Base-by-base conservation (phyloP, 2,888 invertebrate species). In the Dryobotodes eremita region DNA sequence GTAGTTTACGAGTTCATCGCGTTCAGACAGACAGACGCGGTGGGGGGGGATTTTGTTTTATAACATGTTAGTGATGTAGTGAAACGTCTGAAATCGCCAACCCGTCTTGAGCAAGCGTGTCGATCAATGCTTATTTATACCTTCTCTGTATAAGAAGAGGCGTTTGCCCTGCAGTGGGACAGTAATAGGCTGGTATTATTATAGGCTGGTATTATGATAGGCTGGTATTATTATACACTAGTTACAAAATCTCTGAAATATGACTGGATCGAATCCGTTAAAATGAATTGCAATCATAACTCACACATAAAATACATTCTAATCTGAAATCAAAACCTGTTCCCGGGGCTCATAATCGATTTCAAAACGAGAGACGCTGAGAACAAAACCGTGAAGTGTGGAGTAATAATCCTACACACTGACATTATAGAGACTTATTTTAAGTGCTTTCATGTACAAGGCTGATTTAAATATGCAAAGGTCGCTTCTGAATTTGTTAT, bases 401-500 rank as follows among this genome's bases (percentile, higher is more conserved):
- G 15, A 75, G 71, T 84, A 76, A 83, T 84, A 73, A 83, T 79
- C 53, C 10, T 61, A 68, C 80, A 80, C 55, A 50, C 11, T 84
- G 71, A 68, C 72, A 84, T 77, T 81, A 72, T 46, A 71, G 23
- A 78, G 71, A 82, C 75, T 85, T 82, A 73, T 84, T 85, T 78
- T 74, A 74, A 82, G 68, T 48, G 62, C 62, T 77, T 83, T 71
- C 72, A 71, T 78, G 66, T 71, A 26, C 17, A 83, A 50, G 50
- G 20, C 66, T 78, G 72, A 78, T 83, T 82, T 83, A 69, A 86
- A 85, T 81, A 74, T 65, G 71, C 75, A 87, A 87, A 87, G 87
- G 88, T 87, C 80, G 61, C 84, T 74, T 64, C 88, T 71, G 71
- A 77, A 77, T 86, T 86, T 73, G 75, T 84, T 87, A 86, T 87